Evolutionary conservation across 2,888 invertebrate genomes (phyloP).

Genomic region (Hedychridium roseum): DNA sequence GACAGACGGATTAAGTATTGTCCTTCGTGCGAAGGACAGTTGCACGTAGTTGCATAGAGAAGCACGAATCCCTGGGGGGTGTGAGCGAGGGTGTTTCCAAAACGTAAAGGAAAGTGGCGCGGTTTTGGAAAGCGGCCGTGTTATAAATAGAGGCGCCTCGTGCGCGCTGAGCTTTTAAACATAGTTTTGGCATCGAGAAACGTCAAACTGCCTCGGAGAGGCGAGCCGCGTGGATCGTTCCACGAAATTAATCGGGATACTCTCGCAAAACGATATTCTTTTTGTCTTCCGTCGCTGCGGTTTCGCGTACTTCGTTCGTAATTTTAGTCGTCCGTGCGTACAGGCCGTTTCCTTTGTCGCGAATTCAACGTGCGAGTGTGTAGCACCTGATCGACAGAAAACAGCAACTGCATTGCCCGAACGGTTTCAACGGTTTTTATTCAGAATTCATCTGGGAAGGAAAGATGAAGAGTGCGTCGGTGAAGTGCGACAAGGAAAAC

Average conservation of each 20-base stretch:
- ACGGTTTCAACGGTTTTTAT: not conserved
- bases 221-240: constrained; percentile 52
- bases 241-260: constrained; percentile 23
- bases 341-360: too few relatives aligned
- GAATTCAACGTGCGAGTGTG: too few relatives aligned
- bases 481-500: constrained; percentile 45
- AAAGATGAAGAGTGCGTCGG: constrained; percentile 32
- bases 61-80: not conserved
- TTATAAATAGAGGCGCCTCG: constrained; percentile 57
- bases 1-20: too few relatives aligned
- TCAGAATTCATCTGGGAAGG: constrained; percentile 8
- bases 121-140: constrained; percentile 49
- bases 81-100: constrained; percentile 15
- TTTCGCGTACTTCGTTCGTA: too few relatives aligned
- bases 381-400: too few relatives aligned
- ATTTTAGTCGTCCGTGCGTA: too few relatives aligned
- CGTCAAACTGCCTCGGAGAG: constrained; percentile 60
- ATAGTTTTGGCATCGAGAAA: constrained; percentile 62
- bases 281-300: too few relatives aligned
- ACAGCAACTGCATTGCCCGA: not conserved
- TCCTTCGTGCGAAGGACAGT: too few relatives aligned
- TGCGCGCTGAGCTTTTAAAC: constrained; percentile 60
- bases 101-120: constrained; percentile 26
- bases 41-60: too few relatives aligned
- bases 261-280: too few relatives aligned